Conservation (phyloP, 2,797 vertebrate species). For the Xiphorhynchus erythropygius region DNA sequence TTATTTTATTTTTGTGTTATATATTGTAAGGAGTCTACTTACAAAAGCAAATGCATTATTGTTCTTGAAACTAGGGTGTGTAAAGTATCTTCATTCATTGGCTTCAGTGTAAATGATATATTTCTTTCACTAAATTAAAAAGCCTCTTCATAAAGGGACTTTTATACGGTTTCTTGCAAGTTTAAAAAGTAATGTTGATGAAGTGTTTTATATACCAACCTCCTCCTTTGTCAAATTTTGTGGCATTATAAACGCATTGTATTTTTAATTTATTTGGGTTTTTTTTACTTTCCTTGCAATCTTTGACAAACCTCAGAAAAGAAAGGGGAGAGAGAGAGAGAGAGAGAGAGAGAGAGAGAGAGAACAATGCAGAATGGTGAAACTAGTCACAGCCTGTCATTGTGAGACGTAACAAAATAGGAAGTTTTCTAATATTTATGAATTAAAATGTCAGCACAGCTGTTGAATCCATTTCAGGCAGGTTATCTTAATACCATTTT, state of each 20-base stretch:
- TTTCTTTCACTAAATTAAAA: neutral
- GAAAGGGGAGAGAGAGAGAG: neutral
- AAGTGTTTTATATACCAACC: neutral
- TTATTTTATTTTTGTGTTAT: slow-evolving; percentile 1
- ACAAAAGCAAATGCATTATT: neutral
- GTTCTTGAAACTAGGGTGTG: neutral
- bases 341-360: neutral
- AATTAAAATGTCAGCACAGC: neutral
- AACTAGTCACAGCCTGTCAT: neutral
- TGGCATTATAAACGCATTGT: neutral
- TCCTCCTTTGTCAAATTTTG: neutral
- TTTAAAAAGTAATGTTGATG: neutral
- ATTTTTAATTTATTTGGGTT: neutral
- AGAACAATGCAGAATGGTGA: neutral
- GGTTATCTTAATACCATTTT: neutral
- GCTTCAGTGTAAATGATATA: neutral
- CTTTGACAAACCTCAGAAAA: neutral
- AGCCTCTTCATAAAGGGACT: neutral
- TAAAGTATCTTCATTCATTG: neutral
- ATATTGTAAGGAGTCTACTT: neutral
- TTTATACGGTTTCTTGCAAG: neutral
- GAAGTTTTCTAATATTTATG: neutral
- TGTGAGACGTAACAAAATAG: neutral
- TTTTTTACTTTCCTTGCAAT: neutral
- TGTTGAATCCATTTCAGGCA: neutral